Evolutionary conservation across 2,888 invertebrate genomes (phyloP), one percentile per base, ranked within the genome.

Genomic region (Malacosoma neustria): DNA sequence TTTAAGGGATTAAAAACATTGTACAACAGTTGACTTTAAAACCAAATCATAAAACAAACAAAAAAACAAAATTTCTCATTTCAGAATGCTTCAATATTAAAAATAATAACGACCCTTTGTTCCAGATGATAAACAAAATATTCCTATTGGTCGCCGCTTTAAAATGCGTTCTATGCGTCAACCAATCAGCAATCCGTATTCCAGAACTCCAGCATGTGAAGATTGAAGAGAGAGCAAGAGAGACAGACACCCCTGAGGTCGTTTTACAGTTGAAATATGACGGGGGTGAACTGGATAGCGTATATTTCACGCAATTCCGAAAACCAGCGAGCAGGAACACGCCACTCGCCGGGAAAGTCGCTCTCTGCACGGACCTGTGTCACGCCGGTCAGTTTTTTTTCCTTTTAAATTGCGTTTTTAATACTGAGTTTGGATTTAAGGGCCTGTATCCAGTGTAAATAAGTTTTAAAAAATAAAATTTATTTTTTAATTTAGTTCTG

Each of bases 191-290:
- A 14, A 13, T 40, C 2, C 42, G 36, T 39, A 40, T 48, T 37
- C 42, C 54, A 3, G 52, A 57, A 11, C 51, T 50, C 1, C 52
- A 57, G 38, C 72, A 72, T 75, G 75, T 75, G 6, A 49, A 38
- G 13, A 45, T 41, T 13, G 47, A 37, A 6, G 61, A 13, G 14
- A 60, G 57, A 68, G 53, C 56, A 63, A 68, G 72, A 67, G 61
- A 48, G 43, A 36, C 61, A 41, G 69, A 68, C 13, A 66, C 69
- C 2, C 81, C 84, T 0, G 82, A 82, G 49, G 82, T 86, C 6
- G 74, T 86, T 32, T 52, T 87, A 13, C 81, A 84, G 46, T 57
- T 87, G 54, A 85, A 85, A 49, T 87, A 86, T 45, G 70, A 76
- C 37, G 58, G 62, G 11, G 87, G 86, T 35, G 75, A 74, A 63